These are phyloP conservation scores for Tanytarsus gracilentus DNA, from an alignment of 2,888 invertebrate genomes.

Conservation along the genomic window DNA sequence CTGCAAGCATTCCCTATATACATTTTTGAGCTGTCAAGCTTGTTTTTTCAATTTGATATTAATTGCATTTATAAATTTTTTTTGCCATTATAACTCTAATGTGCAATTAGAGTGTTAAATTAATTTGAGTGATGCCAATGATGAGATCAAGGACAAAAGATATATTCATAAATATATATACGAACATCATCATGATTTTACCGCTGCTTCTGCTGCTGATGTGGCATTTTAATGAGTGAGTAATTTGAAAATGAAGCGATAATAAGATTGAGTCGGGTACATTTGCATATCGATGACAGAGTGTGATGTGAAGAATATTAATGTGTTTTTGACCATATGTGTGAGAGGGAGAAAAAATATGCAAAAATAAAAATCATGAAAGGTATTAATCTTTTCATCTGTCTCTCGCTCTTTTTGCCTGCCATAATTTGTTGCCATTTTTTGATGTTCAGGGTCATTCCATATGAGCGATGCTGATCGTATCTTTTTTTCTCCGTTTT, in stretches of 20 bases:
- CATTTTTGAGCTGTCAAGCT: no score
- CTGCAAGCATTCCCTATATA: no score
- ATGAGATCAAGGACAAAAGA: constrained; percentile 26
- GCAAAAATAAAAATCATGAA: constrained; percentile 5
- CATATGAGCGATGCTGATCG: neutral
- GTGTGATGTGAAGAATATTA: no score
- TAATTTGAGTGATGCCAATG: constrained; percentile 7
- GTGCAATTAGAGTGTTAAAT: no score
- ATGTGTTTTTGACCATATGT: constrained; percentile 2
- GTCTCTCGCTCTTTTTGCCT: neutral
- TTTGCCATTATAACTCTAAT: no score
- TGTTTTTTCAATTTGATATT: no score
- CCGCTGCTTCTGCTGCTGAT: neutral
- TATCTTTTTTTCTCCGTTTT: neutral
- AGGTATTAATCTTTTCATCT: neutral
- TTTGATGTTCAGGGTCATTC: neutral
- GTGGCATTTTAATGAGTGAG: constrained; percentile 1
- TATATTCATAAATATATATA: neutral
- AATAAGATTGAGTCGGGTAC: neutral
- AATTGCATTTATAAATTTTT: no score
- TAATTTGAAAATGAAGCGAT: neutral
- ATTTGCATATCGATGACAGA: neutral
- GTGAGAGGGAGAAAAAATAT: neutral
- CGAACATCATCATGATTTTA: neutral
- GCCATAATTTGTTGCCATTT: no score